A percentile compares a stretch with the other conserved stretches of the same genome.
Evolutionary conservation across 2,797 vertebrate species (phyloP).

Genomic region (Triplophysa bombifrons): DNA sequence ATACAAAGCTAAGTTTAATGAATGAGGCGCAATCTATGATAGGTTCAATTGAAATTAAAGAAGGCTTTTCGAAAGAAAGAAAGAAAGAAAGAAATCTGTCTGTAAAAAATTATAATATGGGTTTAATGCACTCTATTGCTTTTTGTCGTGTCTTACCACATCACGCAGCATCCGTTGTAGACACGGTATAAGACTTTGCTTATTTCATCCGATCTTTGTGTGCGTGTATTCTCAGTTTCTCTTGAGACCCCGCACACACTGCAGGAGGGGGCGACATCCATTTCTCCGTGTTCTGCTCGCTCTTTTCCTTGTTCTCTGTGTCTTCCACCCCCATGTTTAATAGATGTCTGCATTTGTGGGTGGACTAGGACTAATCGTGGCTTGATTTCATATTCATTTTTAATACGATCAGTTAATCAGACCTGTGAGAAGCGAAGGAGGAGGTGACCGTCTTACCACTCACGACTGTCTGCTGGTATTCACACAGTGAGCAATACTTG

Average conservation of each 20-base stretch:
- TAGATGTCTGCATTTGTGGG: slow-evolving; percentile 35
- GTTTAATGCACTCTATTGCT: too few relatives aligned
- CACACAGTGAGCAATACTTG: slow-evolving; percentile 25
- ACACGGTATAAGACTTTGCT: background rate
- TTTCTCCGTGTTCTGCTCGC: slow-evolving; percentile 6
- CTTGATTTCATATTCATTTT: slow-evolving; percentile 48
- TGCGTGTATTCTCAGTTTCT: background rate
- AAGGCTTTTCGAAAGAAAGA: too few relatives aligned
- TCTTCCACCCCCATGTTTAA: slow-evolving; percentile 15
- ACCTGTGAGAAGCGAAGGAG: slow-evolving; percentile 28
- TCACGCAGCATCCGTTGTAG: too few relatives aligned
- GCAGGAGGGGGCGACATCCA: background rate
- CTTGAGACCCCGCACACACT: background rate
- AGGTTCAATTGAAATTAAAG: too few relatives aligned
- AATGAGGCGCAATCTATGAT: too few relatives aligned
- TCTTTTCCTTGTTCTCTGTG: background rate
- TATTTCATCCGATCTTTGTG: slow-evolving; percentile 1
- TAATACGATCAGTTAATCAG: slow-evolving; percentile 45
- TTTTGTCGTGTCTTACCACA: too few relatives aligned
- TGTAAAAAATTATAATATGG: too few relatives aligned
- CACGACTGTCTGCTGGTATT: slow-evolving; percentile 26
- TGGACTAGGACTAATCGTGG: slow-evolving; percentile 37
- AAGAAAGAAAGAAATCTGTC: too few relatives aligned
- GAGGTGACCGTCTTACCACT: slow-evolving; percentile 15
- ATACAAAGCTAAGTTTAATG: too few relatives aligned